Conservation (phyloP, 64 coral and sea anemone genomes). For the Stichodactyla mertensii region DNA sequence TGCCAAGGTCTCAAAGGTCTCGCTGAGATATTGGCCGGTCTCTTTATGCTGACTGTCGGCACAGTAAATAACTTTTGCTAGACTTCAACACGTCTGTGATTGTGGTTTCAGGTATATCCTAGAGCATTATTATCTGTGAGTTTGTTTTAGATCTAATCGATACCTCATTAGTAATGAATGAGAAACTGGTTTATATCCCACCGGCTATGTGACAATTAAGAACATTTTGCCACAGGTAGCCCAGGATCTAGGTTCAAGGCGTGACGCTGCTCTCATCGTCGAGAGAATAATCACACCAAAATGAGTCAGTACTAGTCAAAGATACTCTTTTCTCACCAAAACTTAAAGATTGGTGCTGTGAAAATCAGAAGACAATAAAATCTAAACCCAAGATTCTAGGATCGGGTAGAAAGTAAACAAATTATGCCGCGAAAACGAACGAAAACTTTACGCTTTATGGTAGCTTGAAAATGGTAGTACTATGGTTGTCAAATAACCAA, state of each 20-base stretch:
- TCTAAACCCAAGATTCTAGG: too few relatives aligned
- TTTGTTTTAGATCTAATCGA: constrained; percentile 11
- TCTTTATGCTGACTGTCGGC: background rate
- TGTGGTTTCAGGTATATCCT: background rate
- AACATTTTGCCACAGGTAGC: background rate
- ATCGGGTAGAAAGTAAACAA: too few relatives aligned
- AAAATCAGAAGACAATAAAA: too few relatives aligned
- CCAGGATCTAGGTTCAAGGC: background rate
- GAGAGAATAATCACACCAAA: too few relatives aligned
- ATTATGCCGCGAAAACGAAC: too few relatives aligned
- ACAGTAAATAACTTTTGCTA: background rate
- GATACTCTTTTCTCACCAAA: too few relatives aligned
- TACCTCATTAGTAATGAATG: background rate
- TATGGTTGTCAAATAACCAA: background rate
- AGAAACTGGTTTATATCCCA: background rate
- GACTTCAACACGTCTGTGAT: background rate
- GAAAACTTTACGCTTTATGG: too few relatives aligned
- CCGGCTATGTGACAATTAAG: background rate
- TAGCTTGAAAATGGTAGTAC: background rate
- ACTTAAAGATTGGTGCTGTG: too few relatives aligned
- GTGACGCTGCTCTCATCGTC: too few relatives aligned
- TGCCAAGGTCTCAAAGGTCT: constrained; percentile 4
- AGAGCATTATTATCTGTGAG: background rate
- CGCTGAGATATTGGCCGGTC: background rate
- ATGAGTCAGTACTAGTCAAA: too few relatives aligned